A percentile compares a stretch with the other conserved stretches of the same genome.
These are phyloP conservation scores for Drosophila affinis DNA, from an alignment of 2,888 invertebrate species.

Conservation along the genomic window DNA sequence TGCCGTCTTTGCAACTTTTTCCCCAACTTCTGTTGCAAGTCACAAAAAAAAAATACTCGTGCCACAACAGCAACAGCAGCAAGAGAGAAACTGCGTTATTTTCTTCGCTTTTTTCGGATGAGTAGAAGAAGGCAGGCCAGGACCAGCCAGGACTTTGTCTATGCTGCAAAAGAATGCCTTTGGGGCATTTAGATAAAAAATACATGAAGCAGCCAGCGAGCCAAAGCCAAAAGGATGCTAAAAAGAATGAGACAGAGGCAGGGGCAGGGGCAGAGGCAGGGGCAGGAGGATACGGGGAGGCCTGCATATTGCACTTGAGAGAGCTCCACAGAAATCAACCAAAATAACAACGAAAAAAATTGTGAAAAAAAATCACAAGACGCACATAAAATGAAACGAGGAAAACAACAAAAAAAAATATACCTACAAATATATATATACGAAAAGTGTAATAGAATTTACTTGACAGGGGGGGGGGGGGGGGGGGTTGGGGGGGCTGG, in stretches of 20 bases:
- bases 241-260: constrained; percentile 24
- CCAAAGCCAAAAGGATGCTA: constrained; percentile 33
- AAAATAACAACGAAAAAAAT: constrained; percentile 41
- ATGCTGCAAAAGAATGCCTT: constrained; percentile 68
- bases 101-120: constrained; percentile 17
- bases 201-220: constrained; percentile 50
- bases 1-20: constrained; percentile 54
- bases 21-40: constrained; percentile 58
- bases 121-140: constrained; percentile 29
- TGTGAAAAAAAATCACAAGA: constrained; percentile 58
- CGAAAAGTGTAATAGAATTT: constrained; percentile 37
- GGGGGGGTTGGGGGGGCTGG: not conserved
- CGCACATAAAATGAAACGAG: constrained; percentile 64
- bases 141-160: constrained; percentile 39
- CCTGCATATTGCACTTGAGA: constrained; percentile 58
- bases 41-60: constrained; percentile 11
- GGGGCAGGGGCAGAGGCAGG: not conserved
- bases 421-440: not conserved
- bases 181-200: constrained; percentile 74
- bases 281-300: not conserved
- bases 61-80: not conserved
- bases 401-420: constrained; percentile 29
- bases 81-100: constrained; percentile 33
- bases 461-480: not conserved
- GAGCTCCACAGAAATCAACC: constrained; percentile 8